Base-by-base conservation (phyloP, 2,113 vertebrate species). In the Opisthocomus hoazin region DNA sequence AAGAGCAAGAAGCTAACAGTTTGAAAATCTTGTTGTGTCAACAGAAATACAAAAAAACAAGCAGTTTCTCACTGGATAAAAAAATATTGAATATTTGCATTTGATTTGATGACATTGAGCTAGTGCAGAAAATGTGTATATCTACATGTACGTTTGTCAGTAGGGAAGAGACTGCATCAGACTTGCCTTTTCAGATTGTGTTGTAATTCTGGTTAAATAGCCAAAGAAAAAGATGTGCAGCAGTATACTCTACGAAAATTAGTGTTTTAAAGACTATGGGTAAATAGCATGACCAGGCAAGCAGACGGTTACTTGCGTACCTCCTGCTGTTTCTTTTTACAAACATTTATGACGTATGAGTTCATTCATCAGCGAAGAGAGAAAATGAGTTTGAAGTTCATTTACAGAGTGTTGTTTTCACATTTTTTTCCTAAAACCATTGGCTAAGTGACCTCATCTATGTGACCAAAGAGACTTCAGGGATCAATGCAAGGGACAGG, bases 261-360 rank as follows among this genome's bases (percentile, higher is more conserved):
- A 60, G 7, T 27, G 10, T 36, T 69, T 80, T 81, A 43, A 89
- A 77, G 11, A 43, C 6, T 27, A 30, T 16, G 23, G 12, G 13
- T 46, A 56, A 83, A 65, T 45, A 65, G 5, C 17, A 71, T 11
- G 12, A 70, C n/a, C 1, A 5, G 5, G 9, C 53, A 56, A 75
- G 20, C 66, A 64, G 24, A 26, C 16, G 6, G 6, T 36, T 79
- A 63, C 1, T 0, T 29, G 7, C 19, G 63, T 34, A 12, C 17
- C 4, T 57, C 13, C 12, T 45, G 13, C 14, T 66, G 11, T 53
- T 50, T 83, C 10, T 37, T 75, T 43, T 48, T 34, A 48, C 3
- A 36, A 61, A 45, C 4, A 6, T 39, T 77, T 66, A 48, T 66
- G 9, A 66, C 0, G 0, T 30, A 12, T 45, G 5, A 1, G 6